Evolutionary conservation across 2,797 vertebrate species (phyloP).

Genomic region (Helicolenus hilgendorfi): DNA sequence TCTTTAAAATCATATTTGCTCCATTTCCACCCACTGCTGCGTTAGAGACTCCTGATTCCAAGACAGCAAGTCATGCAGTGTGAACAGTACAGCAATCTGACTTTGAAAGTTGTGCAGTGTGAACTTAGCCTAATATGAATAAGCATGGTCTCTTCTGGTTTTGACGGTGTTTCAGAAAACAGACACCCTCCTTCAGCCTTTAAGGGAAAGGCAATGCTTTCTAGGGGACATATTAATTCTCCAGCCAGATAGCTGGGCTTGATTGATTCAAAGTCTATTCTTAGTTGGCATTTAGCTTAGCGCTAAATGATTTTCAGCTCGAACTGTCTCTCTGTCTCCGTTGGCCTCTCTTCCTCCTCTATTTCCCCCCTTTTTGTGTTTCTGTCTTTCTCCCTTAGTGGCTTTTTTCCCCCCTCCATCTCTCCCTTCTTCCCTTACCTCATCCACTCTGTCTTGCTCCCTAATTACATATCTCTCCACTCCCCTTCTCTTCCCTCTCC

Average conservation of each 20-base stretch:
- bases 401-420: not conserved
- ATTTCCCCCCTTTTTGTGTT: conserved; percentile 28
- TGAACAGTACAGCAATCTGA: not conserved
- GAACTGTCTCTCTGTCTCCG: conserved; percentile 64
- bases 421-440: conserved; percentile 34
- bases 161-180: conserved; percentile 39
- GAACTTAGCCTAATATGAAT: not conserved
- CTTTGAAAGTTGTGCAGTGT: not conserved
- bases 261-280: conserved; percentile 92
- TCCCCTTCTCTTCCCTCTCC: not conserved
- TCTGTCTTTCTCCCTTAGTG: conserved; percentile 31
- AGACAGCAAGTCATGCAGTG: not conserved
- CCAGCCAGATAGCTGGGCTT: conserved; percentile 76
- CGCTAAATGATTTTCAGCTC: conserved; percentile 87
- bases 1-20: no score
- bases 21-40: no score
- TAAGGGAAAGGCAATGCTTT: conserved; percentile 58
- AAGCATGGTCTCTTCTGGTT: not conserved
- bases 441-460: conserved; percentile 48
- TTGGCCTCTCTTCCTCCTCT: conserved; percentile 29
- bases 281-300: conserved; percentile 91
- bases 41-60: not conserved
- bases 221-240: conserved; percentile 81
- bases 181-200: conserved; percentile 42
- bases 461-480: conserved; percentile 66